Base-by-base conservation (phyloP, 2,888 invertebrate genomes). In the Steromphala cineraria region DNA sequence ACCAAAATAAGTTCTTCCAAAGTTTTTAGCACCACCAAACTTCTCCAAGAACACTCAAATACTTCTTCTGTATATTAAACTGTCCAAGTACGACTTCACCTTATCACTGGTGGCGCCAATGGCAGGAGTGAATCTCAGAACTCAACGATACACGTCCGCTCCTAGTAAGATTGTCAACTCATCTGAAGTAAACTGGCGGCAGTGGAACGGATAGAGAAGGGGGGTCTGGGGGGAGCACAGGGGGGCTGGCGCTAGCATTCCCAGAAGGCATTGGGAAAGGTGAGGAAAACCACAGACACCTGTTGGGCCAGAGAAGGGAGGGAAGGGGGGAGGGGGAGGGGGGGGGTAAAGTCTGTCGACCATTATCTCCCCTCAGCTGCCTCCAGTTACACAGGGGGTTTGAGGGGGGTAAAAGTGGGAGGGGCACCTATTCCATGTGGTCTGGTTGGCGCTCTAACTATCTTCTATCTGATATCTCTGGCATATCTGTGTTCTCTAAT, bases 121-220 rank as follows among this genome's bases (percentile, higher is more conserved):
- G 28, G 15, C 24, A 13, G 15, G 15, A 62, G 28, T 28, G 17
- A 24, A 28, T 24, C 28, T 62, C 71, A 40, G 71, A 71, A 36
- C 71, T 71, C 36, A 71, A 15, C 31, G 28, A 71, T 71, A 71
- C 19, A 62, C 19, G 71, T 36, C 71, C 36, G 71, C 71, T 71
- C 71, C 17, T 36, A 15, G 28, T 19, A 36, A 71, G 62, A 28
- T 62, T 62, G 62, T 62, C 71, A 71, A 31, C 71, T 71, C 71
- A 36, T 71, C 71, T 71, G 46, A 46, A 21, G 17, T 31, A 74
- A 74, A 55, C 19, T 15, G 53, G 75, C 5, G 78, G 77, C 36
- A 71, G 80, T 55, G 75, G 36, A 40, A 75, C 28, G 53, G 75
- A 80, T 19, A 75, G 75, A 79, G 55, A 74, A 56, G 21, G 53